Conservation (phyloP, 2,888 invertebrate species). For the Cephus runcator region DNA sequence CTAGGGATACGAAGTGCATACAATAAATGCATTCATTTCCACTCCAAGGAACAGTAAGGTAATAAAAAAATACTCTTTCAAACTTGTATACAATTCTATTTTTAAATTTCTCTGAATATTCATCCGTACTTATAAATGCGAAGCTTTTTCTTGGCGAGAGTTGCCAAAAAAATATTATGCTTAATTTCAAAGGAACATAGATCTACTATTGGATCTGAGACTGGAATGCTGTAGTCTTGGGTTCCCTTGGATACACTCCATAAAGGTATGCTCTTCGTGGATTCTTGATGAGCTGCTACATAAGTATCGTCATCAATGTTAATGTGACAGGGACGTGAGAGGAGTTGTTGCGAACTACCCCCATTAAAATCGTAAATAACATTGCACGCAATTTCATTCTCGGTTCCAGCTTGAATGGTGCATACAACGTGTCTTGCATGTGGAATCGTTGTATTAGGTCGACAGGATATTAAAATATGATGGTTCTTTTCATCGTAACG, state of each 20-base stretch:
- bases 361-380: slow-evolving; percentile 74
- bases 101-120: slow-evolving; percentile 2
- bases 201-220: slow-evolving; percentile 76
- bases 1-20: neutral
- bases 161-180: slow-evolving; percentile 70
- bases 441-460: slow-evolving; percentile 71
- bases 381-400: slow-evolving; percentile 68
- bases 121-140: slow-evolving; percentile 71
- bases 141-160: slow-evolving; percentile 75
- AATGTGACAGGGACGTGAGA: slow-evolving; percentile 75
- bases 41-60: neutral
- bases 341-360: slow-evolving; percentile 74
- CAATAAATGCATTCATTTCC: neutral
- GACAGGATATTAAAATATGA: slow-evolving; percentile 76
- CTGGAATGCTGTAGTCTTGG: slow-evolving; percentile 70
- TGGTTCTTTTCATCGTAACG: slow-evolving; percentile 74
- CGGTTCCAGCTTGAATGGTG: slow-evolving; percentile 63
- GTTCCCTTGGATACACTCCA: slow-evolving; percentile 72
- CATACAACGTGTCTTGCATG: slow-evolving; percentile 67
- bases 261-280: slow-evolving; percentile 72
- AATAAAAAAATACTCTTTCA: neutral
- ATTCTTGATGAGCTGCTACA: slow-evolving; percentile 81
- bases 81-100: neutral
- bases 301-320: slow-evolving; percentile 71
- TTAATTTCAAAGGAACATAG: slow-evolving; percentile 71